A percentile compares a stretch with the other conserved stretches of the same genome.
phyloP scores from a whole-genome alignment of 2,888 invertebrate genomes.

The Hermodice carunculata region DNA sequence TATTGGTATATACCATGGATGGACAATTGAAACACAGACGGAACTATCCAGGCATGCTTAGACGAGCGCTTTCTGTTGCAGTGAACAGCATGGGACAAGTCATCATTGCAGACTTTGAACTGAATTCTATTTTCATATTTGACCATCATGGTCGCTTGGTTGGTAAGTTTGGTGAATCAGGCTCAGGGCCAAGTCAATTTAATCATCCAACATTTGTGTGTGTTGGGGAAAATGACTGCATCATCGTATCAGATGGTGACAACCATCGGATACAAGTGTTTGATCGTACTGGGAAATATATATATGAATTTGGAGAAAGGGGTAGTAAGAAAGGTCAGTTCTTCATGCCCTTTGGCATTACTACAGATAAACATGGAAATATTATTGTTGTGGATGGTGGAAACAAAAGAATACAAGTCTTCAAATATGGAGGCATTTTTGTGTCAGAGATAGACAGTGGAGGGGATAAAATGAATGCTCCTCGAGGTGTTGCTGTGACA shows the following conservation, averaged over 20 bases:
- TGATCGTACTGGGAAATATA: conserved; percentile 32
- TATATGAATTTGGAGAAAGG: conserved; percentile 28
- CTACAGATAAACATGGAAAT: conserved; percentile 37
- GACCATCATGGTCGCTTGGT: conserved; percentile 31
- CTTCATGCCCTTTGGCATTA: conserved; percentile 40
- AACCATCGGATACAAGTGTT: conserved; percentile 37
- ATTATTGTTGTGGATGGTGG: conserved; percentile 42
- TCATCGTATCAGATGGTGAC: conserved; percentile 39
- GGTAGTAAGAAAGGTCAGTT: conserved; percentile 40
- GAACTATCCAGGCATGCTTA: conserved; percentile 17
- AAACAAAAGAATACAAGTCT: conserved; percentile 39
- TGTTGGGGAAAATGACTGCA: conserved; percentile 32
- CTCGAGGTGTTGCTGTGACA: conserved; percentile 41
- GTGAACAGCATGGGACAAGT: conserved; percentile 34
- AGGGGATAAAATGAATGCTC: conserved; percentile 33
- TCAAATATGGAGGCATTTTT: conserved; percentile 26
- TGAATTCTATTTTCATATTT: conserved; percentile 33
- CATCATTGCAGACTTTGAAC: conserved; percentile 38
- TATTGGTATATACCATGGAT: conserved; percentile 30
- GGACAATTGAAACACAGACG: conserved; percentile 24
- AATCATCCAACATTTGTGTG: conserved; percentile 41
- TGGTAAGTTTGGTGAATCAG: conserved; percentile 31
- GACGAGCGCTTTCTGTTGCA: conserved; percentile 34
- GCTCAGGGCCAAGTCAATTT: conserved; percentile 36
- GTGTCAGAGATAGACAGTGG: conserved; percentile 36